Evolutionary conservation across 37 sponge, comb jelly and placozoan genomes (phyloP).

Genomic region (Aplysina aerophoba): DNA sequence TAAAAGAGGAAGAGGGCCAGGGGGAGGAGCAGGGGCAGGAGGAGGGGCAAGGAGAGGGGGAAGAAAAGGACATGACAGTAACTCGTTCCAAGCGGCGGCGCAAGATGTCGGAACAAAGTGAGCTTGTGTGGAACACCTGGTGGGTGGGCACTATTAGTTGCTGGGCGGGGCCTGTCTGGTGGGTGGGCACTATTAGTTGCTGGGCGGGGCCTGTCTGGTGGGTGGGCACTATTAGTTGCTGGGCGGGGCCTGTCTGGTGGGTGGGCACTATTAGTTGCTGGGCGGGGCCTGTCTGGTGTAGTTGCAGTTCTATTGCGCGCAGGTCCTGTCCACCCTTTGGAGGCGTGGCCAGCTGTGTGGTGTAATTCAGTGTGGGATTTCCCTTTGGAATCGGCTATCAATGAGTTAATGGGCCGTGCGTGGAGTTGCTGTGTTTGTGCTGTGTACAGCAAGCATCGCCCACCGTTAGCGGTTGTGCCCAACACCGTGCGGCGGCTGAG

Average conservation of each 20-base stretch:
- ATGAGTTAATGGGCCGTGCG: background rate
- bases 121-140: background rate
- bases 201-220: slow-evolving; percentile 17
- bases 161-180: background rate
- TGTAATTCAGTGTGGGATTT: slow-evolving; percentile 56
- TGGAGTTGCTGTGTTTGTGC: slow-evolving; percentile 28
- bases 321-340: background rate
- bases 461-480: background rate
- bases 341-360: slow-evolving; percentile 57
- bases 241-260: background rate
- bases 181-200: background rate
- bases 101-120: background rate
- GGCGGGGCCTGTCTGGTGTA: slow-evolving; percentile 24
- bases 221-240: background rate
- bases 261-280: background rate
- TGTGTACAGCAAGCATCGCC: background rate
- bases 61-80: background rate
- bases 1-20: background rate
- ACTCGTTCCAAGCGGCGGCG: background rate
- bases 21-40: background rate
- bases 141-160: slow-evolving; percentile 32
- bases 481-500: background rate
- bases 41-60: background rate
- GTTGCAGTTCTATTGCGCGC: background rate
- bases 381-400: slow-evolving; percentile 40